Base-by-base conservation (phyloP, 2,888 invertebrate genomes). In the Pasiphila rectangulata region DNA sequence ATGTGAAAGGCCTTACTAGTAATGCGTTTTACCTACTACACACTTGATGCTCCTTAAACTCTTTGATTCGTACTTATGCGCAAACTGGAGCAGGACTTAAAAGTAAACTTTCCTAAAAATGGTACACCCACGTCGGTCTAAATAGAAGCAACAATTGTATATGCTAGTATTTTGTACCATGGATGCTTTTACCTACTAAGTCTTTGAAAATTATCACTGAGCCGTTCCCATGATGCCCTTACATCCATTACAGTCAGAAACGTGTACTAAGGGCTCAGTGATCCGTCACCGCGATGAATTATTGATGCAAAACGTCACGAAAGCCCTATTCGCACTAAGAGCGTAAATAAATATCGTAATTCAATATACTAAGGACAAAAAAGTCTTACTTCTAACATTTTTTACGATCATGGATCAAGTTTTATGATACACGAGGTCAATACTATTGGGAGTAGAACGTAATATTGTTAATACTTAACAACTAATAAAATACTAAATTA, bases 201-300 rank as follows among this genome's bases (percentile, higher is more conserved):
- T n/a, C n/a, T n/a, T n/a, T n/a, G n/a, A n/a, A n/a, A n/a, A n/a
- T n/a, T n/a, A n/a, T n/a, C n/a, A n/a, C n/a, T n/a, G 10, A 13
- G 5, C 24, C 19, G 41, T 21, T 40, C 17, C 35, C 43, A 54
- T 57, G 41, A 34, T 44, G 5, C n/a, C 25, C 47, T 32, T 30
- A 49, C 49, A 60, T 57, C 52, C 54, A 47, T 48, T 48, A 57
- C 51, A 51, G 23, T 66, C 66, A 10, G 32, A 16, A 61, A 65
- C 62, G 64, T 63, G 20, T 13, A 40, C 25, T n/a, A n/a, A 16
- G 34, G 15, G 61, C 57, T 65, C n/a, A 64, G 65, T 54, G 64
- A 71, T 72, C 67, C 64, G 63, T 69, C 66, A 67, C 57, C 47
- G 57, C 54, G 57, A 67, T 78, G 69, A 79, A 79, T 80, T 75